Conservation (phyloP, 1,140 invertebrate species). For the Cydia pomonella region DNA sequence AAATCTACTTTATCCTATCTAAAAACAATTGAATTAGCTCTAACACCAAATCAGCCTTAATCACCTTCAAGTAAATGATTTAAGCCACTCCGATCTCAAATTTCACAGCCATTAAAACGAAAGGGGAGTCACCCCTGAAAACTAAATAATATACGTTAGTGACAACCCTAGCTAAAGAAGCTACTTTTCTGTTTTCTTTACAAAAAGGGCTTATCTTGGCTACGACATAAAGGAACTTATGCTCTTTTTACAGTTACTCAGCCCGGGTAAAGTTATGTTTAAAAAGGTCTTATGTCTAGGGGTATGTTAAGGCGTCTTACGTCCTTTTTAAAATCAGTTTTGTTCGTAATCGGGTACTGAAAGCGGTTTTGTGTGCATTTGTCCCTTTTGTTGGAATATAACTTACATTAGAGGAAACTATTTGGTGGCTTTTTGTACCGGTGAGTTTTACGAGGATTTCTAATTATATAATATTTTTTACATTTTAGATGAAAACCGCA, state of each 20-base stretch:
- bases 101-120: conserved; percentile 29
- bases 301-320: not conserved
- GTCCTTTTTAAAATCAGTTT: not conserved
- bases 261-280: not conserved
- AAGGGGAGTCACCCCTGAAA: conserved; percentile 30
- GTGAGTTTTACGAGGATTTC: not conserved
- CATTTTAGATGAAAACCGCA: not conserved
- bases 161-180: conserved; percentile 20
- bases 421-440: not conserved
- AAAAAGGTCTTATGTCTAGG: not conserved
- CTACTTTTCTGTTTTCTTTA: not conserved
- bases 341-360: conserved; percentile 1
- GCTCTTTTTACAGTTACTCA: not conserved
- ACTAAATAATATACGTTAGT: conserved; percentile 22
- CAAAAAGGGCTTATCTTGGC: not conserved
- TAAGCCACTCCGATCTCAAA: conserved; percentile 28
- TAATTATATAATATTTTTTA: not conserved
- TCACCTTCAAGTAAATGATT: conserved; percentile 23
- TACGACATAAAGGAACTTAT: not conserved
- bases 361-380: conserved; percentile 17
- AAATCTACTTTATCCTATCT: too few relatives aligned
- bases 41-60: conserved; percentile 19
- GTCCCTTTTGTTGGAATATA: conserved; percentile 14
- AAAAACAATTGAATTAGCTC: conserved; percentile 2
- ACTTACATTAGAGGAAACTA: conserved; percentile 17